Conservation (phyloP, 2,797 vertebrate species). For the Furcifer pardalis region DNA sequence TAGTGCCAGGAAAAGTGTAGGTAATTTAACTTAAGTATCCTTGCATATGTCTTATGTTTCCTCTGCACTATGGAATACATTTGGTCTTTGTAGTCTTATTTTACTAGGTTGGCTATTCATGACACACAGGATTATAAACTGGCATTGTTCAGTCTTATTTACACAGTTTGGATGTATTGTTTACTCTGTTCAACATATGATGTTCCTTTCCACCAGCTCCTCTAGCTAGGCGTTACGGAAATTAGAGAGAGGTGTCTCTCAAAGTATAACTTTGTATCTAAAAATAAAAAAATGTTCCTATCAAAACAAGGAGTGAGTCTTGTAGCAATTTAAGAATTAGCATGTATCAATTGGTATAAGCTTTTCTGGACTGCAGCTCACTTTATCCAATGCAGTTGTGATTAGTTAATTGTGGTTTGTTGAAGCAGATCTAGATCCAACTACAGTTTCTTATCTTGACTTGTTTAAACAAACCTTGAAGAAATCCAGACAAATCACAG, state of each 20-base stretch:
- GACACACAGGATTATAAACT: background rate
- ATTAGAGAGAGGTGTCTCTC: background rate
- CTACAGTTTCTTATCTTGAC: background rate
- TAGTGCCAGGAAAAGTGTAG: background rate
- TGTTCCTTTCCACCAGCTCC: background rate
- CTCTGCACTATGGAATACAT: background rate
- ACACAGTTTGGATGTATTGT: background rate
- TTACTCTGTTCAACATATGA: background rate
- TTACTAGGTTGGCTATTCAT: background rate
- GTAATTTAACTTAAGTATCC: too few relatives aligned
- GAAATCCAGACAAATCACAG: background rate
- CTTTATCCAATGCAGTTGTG: background rate
- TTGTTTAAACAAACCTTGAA: background rate
- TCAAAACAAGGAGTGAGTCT: too few relatives aligned
- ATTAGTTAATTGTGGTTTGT: background rate
- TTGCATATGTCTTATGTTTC: background rate
- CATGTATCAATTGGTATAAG: too few relatives aligned
- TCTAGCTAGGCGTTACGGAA: background rate
- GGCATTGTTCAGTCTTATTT: slow-evolving; percentile 14
- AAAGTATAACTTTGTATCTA: background rate
- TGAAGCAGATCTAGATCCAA: background rate
- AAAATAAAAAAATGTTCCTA: background rate
- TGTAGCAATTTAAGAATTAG: too few relatives aligned
- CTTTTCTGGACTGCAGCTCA: background rate
- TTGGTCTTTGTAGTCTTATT: slow-evolving; percentile 17